Base-by-base conservation (phyloP, 2,113 vertebrate genomes). In the Empidonax alnorum region DNA sequence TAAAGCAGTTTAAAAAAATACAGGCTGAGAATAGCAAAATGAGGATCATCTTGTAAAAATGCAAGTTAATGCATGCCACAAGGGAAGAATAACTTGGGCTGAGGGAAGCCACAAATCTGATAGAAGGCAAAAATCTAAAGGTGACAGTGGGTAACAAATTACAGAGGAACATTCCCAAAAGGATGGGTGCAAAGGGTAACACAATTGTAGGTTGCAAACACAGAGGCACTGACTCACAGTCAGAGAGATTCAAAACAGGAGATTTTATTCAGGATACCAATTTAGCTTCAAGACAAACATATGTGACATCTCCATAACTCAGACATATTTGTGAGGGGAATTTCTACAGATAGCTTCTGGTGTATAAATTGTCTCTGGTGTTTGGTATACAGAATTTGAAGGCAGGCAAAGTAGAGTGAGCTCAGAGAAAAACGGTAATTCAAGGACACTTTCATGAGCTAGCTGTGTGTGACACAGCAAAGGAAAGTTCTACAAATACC, bases 31-130 rank as follows among this genome's bases (percentile, higher is more conserved):
- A 80, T 8, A 84, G 35, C 75, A 90, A 95, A 96, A 93, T 90
- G 76, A 94, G 92, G 92, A 94, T 92, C 83, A 84, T 65, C 79
- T 84, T 92, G 88, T 90, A 89, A 90, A 95, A 95, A 94, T 86
- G 61, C 20, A 87, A 93, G 76, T 49, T 93, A 81, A 78, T 78
- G 68, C 65, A 72, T 75, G 59, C 65, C 90, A 94, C 85, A 53
- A 56, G 88, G 85, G 96, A 95, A 87, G 68, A 95, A 93, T 88
- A 86, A 84, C 72, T 95, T 77, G 49, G 47, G 31, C 52, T 84
- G 37, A 41, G 66, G 25, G 27, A 95, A 96, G 69, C 56, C 85
- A 84, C 92, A 96, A 95, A 94, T 92, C 76, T 88, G 58, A 78
- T 25, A 93, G 79, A 77, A 93, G 61, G 53, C 61, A 86, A 87